These are phyloP conservation scores for Apogon hyalosoma DNA, from an alignment of 2,797 vertebrate genomes.

Conservation along the genomic window DNA sequence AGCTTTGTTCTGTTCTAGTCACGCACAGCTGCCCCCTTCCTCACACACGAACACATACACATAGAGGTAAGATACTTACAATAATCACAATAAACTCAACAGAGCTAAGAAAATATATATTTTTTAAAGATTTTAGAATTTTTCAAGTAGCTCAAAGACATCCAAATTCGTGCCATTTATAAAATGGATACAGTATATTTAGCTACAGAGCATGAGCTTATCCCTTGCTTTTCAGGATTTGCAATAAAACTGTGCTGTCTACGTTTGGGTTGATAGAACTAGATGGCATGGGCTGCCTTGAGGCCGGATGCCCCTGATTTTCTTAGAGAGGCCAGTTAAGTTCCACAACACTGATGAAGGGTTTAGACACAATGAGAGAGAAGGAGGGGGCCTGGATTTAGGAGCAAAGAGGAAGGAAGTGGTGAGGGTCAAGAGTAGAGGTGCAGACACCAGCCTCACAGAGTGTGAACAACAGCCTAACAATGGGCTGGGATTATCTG, in stretches of 20 bases:
- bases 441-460: constrained; percentile 60
- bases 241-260: constrained; percentile 30
- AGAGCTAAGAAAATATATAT: neutral
- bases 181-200: constrained; percentile 8
- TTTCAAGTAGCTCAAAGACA: neutral
- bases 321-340: constrained; percentile 55
- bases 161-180: constrained; percentile 22
- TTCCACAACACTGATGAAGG: constrained; percentile 67
- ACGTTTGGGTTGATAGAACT: constrained; percentile 24
- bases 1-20: constrained; percentile 81
- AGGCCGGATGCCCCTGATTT: constrained; percentile 49
- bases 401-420: constrained; percentile 63
- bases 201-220: constrained; percentile 11
- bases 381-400: constrained; percentile 23
- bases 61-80: constrained; percentile 30
- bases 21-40: constrained; percentile 69
- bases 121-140: neutral
- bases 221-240: constrained; percentile 7
- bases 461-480: constrained; percentile 53
- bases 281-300: constrained; percentile 23
- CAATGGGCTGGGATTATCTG: constrained; percentile 72
- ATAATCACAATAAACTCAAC: constrained; percentile 14
- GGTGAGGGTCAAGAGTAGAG: constrained; percentile 62
- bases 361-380: constrained; percentile 67
- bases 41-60: constrained; percentile 40